Base-by-base conservation (phyloP, 2,797 vertebrate genomes). In the Eupleurogrammus muticus region DNA sequence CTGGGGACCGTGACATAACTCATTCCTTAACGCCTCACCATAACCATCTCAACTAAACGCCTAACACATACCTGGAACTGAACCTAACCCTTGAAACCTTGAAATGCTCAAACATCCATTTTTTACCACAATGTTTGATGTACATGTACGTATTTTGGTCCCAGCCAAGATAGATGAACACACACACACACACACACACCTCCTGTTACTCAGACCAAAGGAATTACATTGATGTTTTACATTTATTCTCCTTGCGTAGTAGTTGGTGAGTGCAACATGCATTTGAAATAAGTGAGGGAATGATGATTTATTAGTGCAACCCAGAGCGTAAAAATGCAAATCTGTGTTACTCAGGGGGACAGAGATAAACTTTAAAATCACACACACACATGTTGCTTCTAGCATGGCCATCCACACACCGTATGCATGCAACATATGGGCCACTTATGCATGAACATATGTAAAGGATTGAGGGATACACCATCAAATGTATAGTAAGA, bases 191-290 rank as follows among this genome's bases (percentile, higher is more conserved):
- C 28, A 28, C 28, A 28, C 28, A 6, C 28, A 47, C 56, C 20
- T 47, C 40, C 42, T 55, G 47, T 64, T 16, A 67, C 42, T 38
- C 20, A 58, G 46, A 73, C 35, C 51, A 57, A 66, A 77, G 63
- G 12, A 58, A 54, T 51, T 19, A 34, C 21, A 59, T 75, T 13
- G 6, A 28, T 28, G 3, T 28, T 28, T 28, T 28, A 28, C 28
- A 40, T 35, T 65, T 50, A 48, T 47, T 67, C 32, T 66, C 20
- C 21, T 1, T 51, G 48, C 28, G 14, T 59, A 58, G 65, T 50
- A 50, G 28, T 48, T 21, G 19, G 21, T 21, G 11, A 38, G 23
- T 28, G 32, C 19, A 67, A 17, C 44, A 16, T 69, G 36, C 34
- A 64, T 66, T 76, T 38, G 6, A 52, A 66, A 46, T 67, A 64